phyloP scores from a whole-genome alignment of 1,140 invertebrate species.

The Leptoteleia sp. region DNA sequence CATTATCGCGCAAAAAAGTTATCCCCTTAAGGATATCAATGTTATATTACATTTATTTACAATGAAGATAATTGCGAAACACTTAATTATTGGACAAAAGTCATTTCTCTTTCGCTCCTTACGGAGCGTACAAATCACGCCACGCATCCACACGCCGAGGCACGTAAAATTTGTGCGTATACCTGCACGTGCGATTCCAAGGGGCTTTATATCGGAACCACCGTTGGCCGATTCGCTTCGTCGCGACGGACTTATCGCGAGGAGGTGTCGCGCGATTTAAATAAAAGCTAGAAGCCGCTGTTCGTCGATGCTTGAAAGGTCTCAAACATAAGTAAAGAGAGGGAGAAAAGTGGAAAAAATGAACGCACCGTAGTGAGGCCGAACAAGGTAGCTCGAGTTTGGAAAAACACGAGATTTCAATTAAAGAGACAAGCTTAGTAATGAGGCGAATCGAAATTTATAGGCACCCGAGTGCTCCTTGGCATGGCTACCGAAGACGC shows the following conservation, averaged over 20 bases:
- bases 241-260: constrained; percentile 67
- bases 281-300: constrained; percentile 70
- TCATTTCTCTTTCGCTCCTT: neutral
- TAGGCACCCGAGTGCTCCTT: constrained; percentile 63
- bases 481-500: constrained; percentile 57
- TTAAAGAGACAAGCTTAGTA: constrained; percentile 81
- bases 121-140: too few species aligned
- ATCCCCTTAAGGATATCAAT: too few species aligned
- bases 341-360: constrained; percentile 64
- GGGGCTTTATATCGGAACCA: constrained; percentile 44
- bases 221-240: constrained; percentile 55
- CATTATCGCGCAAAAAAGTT: too few species aligned
- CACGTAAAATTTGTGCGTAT: too few species aligned
- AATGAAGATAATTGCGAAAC: neutral
- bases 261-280: constrained; percentile 71
- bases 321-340: constrained; percentile 60
- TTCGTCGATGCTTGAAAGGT: constrained; percentile 64
- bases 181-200: constrained; percentile 17
- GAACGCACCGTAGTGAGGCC: constrained; percentile 49
- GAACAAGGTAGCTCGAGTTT: constrained; percentile 68
- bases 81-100: neutral
- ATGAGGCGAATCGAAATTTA: constrained; percentile 78
- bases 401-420: constrained; percentile 81
- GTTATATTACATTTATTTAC: neutral
- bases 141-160: too few species aligned